Evolutionary conservation across 1,140 invertebrate species (phyloP), one percentile per base, ranked within the genome.

Genomic region (Dreissena polymorpha): DNA sequence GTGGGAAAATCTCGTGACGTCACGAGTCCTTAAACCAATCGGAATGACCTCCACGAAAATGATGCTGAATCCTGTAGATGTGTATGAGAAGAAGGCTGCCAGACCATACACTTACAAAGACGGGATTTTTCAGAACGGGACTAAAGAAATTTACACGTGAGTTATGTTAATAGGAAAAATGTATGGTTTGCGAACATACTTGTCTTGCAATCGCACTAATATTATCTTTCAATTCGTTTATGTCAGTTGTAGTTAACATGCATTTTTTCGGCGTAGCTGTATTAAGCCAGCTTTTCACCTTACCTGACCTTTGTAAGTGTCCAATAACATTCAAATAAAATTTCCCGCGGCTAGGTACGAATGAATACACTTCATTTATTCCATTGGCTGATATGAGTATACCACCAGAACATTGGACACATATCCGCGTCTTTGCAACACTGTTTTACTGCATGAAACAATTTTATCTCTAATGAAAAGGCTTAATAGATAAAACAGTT

Each of bases 11-110:
- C 65, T 88, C 0, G 29, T 88, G 14, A 71, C 63, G 0, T 49
- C 83, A 70, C 27, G 63, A 8, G 64, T 90, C n/a, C 84, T 90
- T 23, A 72, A 86, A 50, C 88, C 88, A 18, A 53, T 88, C n/a
- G 78, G 78, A 21, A 90, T 90, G 89, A 71, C n/a, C 18, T 69
- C 69, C n/a, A 81, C 87, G 10, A 68, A 57, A n/a, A 80, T 87
- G 55, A 79, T 88, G 49, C n/a, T 60, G 10, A 55, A 76, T 10
- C n/a, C 60, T n/a, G 12, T 3, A 2, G 65, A 85, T 18, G 70
- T 83, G 5, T 39, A 60, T 18, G 25, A 86, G 14, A 65, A 85
- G 21, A 81, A 87, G 6, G 29, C 39, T 12, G 70, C 79, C 18
- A 73, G 39, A 60, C 72, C 72, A 6, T 83, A 83, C 39, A 69